These are phyloP conservation scores for Intellagama lesueurii DNA, from an alignment of 2,797 vertebrate species.

Conservation along the genomic window DNA sequence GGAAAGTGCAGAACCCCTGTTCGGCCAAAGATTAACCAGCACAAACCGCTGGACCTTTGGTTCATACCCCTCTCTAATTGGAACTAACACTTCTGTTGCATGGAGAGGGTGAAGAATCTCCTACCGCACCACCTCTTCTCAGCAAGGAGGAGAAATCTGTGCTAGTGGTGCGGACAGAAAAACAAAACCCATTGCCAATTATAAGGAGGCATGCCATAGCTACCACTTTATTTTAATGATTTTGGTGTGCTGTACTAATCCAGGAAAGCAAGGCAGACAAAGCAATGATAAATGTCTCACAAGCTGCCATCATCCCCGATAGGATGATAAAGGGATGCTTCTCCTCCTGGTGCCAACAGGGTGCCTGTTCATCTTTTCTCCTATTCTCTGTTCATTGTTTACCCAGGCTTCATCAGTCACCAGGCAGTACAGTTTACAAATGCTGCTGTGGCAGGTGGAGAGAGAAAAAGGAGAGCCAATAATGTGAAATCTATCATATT, in stretches of 20 bases:
- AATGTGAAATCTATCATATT: conserved; percentile 68
- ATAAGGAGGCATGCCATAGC: conserved; percentile 47
- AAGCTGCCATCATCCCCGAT: conserved; percentile 46
- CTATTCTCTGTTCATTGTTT: conserved; percentile 66
- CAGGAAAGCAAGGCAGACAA: conserved; percentile 46
- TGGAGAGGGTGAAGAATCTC: not conserved
- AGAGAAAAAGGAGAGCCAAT: conserved; percentile 53
- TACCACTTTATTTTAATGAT: conserved; percentile 61
- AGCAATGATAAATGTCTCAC: conserved; percentile 63
- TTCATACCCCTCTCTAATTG: not conserved
- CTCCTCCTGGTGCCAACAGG: conserved; percentile 54
- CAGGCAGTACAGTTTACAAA: conserved; percentile 68
- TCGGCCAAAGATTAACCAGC: too few species aligned
- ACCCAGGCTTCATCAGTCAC: conserved; percentile 70
- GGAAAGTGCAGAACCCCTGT: too few species aligned
- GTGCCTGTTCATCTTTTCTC: conserved; percentile 62
- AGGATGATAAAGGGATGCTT: conserved; percentile 59
- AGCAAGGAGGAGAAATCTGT: conserved; percentile 35
- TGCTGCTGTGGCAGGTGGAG: conserved; percentile 49
- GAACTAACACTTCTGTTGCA: conserved; percentile 32
- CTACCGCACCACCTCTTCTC: not conserved
- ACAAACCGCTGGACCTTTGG: too few species aligned
- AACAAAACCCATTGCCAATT: conserved; percentile 45
- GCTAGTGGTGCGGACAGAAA: conserved; percentile 52
- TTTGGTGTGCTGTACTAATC: conserved; percentile 53